Conservation (phyloP, 2,888 invertebrate genomes). For the Osmoderma eremita region DNA sequence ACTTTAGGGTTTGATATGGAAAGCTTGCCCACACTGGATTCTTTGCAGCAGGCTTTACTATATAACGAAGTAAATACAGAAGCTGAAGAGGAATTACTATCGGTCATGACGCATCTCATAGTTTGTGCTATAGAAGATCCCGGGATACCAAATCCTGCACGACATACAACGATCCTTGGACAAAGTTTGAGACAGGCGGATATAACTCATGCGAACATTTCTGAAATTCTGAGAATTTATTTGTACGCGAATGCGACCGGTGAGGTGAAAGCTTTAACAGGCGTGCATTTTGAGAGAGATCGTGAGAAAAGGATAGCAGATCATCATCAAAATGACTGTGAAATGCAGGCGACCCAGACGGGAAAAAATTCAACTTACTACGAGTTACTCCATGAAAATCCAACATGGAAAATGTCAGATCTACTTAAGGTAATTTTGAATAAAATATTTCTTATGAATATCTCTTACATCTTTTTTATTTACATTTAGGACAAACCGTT, state of each 20-base stretch:
- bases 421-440: constrained; percentile 68
- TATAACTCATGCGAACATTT: constrained; percentile 89
- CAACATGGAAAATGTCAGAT: constrained; percentile 82
- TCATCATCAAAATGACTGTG: constrained; percentile 81
- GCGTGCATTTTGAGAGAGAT: constrained; percentile 84
- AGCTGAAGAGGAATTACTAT: constrained; percentile 85
- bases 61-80: constrained; percentile 76
- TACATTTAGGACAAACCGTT: constrained; percentile 82
- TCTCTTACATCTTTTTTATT: constrained; percentile 21
- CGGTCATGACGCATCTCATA: constrained; percentile 88
- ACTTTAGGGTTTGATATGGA: constrained; percentile 94
- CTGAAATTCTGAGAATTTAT: constrained; percentile 92
- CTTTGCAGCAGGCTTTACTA: constrained; percentile 85
- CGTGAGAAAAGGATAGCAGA: constrained; percentile 83
- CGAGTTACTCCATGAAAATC: constrained; percentile 78
- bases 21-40: constrained; percentile 85
- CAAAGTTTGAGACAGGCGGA: constrained; percentile 91
- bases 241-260: constrained; percentile 90
- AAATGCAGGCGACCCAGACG: constrained; percentile 71
- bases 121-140: constrained; percentile 95
- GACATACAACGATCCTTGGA: constrained; percentile 89
- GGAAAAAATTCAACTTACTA: constrained; percentile 85
- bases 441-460: neutral
- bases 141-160: constrained; percentile 88
- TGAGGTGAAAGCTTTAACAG: constrained; percentile 82